Percentiles rank a stretch among this genome's conserved stretches.
phyloP scores from a whole-genome alignment of 2,113 vertebrate species.

The Anolis carolinensis region DNA sequence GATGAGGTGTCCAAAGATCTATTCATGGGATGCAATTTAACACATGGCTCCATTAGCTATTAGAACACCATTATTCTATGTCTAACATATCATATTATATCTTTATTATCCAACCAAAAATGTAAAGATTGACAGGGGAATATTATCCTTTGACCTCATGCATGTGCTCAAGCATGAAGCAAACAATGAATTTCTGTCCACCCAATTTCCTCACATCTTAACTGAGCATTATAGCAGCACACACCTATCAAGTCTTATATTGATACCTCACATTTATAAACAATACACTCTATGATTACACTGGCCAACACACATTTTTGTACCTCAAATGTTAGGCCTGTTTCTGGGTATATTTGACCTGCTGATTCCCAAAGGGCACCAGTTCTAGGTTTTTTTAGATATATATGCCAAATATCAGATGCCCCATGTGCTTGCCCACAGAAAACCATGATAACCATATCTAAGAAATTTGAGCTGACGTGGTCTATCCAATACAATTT shows the following conservation, averaged over 20 bases:
- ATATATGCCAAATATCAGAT: too few relatives aligned
- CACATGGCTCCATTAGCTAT: background rate
- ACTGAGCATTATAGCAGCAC: background rate
- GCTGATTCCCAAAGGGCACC: too few relatives aligned
- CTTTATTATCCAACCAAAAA: background rate
- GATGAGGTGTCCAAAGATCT: conserved; percentile 8
- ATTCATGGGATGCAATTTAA: conserved; percentile 6
- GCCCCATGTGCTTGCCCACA: too few relatives aligned
- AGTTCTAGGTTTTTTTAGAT: too few relatives aligned
- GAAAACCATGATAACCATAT: too few relatives aligned
- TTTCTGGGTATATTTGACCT: too few relatives aligned
- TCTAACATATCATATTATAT: background rate
- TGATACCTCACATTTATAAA: background rate
- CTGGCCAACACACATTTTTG: too few relatives aligned
- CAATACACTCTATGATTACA: too few relatives aligned
- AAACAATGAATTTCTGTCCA: background rate
- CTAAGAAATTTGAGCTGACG: too few relatives aligned
- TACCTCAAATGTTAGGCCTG: too few relatives aligned
- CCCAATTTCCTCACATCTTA: background rate
- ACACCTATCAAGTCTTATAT: background rate
- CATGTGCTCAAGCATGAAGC: background rate
- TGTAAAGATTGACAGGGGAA: background rate
- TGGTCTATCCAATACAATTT: too few relatives aligned
- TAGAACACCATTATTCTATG: background rate
- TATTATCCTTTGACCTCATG: background rate